These are phyloP conservation scores for Tethya wilhelma DNA, from an alignment of 37 sponge, comb jelly and placozoan species.

Conservation along the genomic window DNA sequence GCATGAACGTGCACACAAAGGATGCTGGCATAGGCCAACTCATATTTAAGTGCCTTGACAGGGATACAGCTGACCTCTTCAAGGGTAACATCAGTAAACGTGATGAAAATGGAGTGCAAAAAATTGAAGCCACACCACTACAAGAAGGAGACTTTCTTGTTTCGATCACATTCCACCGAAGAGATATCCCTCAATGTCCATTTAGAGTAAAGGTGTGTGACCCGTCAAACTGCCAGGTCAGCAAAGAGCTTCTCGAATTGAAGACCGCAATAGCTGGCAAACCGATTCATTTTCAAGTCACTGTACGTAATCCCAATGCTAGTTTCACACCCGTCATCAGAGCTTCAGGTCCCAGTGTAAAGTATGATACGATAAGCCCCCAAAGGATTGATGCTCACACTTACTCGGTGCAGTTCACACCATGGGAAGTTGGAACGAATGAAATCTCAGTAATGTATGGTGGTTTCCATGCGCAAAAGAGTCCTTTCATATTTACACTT, in stretches of 20 bases:
- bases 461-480: conserved; percentile 26
- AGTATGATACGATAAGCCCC: conserved; percentile 28
- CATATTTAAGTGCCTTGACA: conserved; percentile 31
- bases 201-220: conserved; percentile 52
- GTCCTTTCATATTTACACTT: conserved; percentile 49
- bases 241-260: conserved; percentile 39
- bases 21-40: conserved; percentile 65
- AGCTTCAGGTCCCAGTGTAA: conserved; percentile 57
- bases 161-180: conserved; percentile 34
- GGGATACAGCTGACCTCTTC: conserved; percentile 3
- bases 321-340: conserved; percentile 49
- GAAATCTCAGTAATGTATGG: conserved; percentile 61
- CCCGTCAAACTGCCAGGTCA: conserved; percentile 47
- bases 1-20: conserved; percentile 47
- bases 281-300: conserved; percentile 44
- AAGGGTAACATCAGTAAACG: background rate
- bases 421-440: conserved; percentile 72
- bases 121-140: conserved; percentile 45
- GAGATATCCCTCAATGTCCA: conserved; percentile 52
- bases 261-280: conserved; percentile 44
- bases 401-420: conserved; percentile 49
- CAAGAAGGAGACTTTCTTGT: conserved; percentile 40
- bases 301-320: background rate
- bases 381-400: conserved; percentile 1
- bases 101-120: conserved; percentile 2